These are phyloP conservation scores for Augiades crinisus DNA, from an alignment of 2,888 invertebrate genomes.

Conservation along the genomic window DNA sequence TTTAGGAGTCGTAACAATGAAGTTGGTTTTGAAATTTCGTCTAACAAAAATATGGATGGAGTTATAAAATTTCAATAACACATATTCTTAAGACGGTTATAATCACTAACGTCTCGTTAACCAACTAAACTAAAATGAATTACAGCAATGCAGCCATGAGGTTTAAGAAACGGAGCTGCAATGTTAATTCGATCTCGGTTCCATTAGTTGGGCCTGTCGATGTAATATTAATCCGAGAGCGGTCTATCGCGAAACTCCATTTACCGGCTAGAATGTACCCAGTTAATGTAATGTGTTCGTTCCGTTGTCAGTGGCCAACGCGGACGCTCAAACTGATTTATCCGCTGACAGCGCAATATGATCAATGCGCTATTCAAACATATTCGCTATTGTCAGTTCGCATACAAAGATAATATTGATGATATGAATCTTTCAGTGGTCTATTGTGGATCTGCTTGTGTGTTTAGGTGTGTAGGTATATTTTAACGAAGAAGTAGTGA, in stretches of 20 bases:
- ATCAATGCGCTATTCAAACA: slow-evolving; percentile 26
- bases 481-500: no score
- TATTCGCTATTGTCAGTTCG: slow-evolving; percentile 21
- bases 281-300: slow-evolving; percentile 27
- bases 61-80: no score
- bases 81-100: no score
- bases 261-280: slow-evolving; percentile 40
- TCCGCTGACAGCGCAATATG: slow-evolving; percentile 36
- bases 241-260: slow-evolving; percentile 63
- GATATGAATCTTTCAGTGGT: slow-evolving; percentile 15
- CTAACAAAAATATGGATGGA: no score
- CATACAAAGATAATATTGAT: slow-evolving; percentile 24
- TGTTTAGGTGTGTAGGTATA: no score
- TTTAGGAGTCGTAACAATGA: no score
- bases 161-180: slow-evolving; percentile 38
- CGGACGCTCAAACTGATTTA: slow-evolving; percentile 56
- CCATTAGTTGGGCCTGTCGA: slow-evolving; percentile 50
- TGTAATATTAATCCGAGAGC: slow-evolving; percentile 56
- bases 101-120: no score
- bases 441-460: slow-evolving; percentile 1
- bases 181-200: slow-evolving; percentile 57
- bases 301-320: slow-evolving; percentile 35
- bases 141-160: not conserved
- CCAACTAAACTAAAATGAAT: not conserved
- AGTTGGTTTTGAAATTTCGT: no score